Base-by-base conservation (phyloP, 2,888 invertebrate species). In the Acrobasis suavella region DNA sequence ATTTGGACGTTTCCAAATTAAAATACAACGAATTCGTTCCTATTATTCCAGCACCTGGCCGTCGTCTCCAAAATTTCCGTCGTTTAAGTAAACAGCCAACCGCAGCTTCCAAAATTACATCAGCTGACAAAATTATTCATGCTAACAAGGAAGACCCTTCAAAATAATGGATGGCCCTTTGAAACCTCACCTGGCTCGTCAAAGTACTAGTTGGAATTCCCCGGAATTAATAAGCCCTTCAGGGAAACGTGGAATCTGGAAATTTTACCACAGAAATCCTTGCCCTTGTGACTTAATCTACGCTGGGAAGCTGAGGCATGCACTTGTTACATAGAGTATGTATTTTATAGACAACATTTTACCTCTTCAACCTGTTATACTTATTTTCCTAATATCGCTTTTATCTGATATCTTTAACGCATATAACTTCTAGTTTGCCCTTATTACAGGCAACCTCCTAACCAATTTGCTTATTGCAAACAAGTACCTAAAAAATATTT, bases 181-280 rank as follows among this genome's bases (percentile, higher is more conserved):
- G 69, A 76, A 69, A 69, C 71, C 68, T 73, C 80, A 81, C 82
- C 82, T 82, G 81, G 77, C 76, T 80, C 72, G 71, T 82, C 78
- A 77, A 80, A 82, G 78, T 77, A 74, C 70, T 78, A 74, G 82
- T 80, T 73, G 80, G 74, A 81, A 85, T 87, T 83, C 81, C 78
- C 71, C 67, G 70, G 77, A 82, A 85, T 87, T 87, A 87, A 86
- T 87, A 86, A 87, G 82, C 81, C 81, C 80, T 82, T 80, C 76
- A 77, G 77, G 75, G 71, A 66, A 70, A 71, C 69, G 70, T 73
- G 81, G 81, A 77, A 80, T 78, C 74, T 73, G 71, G 76, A 80
- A 82, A 81, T 82, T 85, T 84, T 80, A 78, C 82, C 81, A 77
- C 81, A 76, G 76, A 78, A 81, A 85, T 83, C 79, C 75, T 79